Base-by-base conservation (phyloP, 2,113 vertebrate species). In the Syngnathus scovelli region DNA sequence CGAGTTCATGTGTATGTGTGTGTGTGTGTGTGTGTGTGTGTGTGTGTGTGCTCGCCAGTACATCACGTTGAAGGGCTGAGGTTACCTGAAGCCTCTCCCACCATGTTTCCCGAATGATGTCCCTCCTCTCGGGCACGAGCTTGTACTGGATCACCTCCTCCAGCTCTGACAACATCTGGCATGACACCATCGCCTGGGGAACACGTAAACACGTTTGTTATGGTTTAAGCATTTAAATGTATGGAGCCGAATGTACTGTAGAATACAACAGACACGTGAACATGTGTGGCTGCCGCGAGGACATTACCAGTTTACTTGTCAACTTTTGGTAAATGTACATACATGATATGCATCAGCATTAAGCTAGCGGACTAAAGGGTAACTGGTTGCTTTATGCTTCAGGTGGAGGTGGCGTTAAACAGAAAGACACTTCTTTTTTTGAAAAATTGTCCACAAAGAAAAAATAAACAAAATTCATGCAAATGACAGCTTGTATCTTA, bases 121-220 rank as follows among this genome's bases (percentile, higher is more conserved):
- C 97, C 11, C 96, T 93, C 44, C 97, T 94, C 51, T 99, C 97
- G 0, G 97, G 97, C 49, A 99, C 96, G 79, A 99, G 92, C 83
- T 99, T 99, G 71, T 99, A 98, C 90, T 99, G 97, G 90, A 99
- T 99, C 44, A 99, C 97, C 85, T 99, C 97, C 88, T 99, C 97
- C 72, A 99, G 90, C 86, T 99, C 97, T 0, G 96, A 98, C 61
- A 99, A 91, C 97, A 99, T 99, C 88, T 99, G 95, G 89, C 96
- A 98, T 67, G 97, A 98, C 10, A 99, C 97, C 97, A 99, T 99
- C 67, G 97, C 97, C 97, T 99, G 71, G 69, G 36, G 78, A 69
- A 73, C 48, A 71, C 49, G 71, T 36, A 67, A 54, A 69, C 1
- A 19, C 15, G 46, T 44, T 58, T 1, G 54, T 48, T 64, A 23